Base-by-base conservation (phyloP, 2,888 invertebrate species). In the Drosophila rellima region DNA sequence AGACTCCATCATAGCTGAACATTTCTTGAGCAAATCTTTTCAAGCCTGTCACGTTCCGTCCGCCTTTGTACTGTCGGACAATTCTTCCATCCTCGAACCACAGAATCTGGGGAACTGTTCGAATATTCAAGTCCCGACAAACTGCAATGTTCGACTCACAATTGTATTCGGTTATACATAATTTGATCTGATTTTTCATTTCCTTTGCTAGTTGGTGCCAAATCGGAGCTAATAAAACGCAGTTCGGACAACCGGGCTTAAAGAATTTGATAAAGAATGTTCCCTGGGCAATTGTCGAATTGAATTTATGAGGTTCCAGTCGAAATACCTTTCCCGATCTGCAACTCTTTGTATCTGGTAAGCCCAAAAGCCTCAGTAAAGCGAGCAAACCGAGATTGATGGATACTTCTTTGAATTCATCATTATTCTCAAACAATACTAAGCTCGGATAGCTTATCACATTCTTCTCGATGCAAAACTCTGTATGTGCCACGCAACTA, bases 131-230 rank as follows among this genome's bases (percentile, higher is more conserved):
- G 0, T 23, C 11, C 0, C 3, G 1, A 31, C 70, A 70, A 8
- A 42, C 8, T 0, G 35, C 4, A 0, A 0, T 4, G 0, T n/a
- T 23, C 0, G 0, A 0, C 0, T 5, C 4, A 13, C 70, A 73
- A 48, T 70, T 13, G 3, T 26, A 8, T 10, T 73, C 68, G 0
- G 44, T 40, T 5, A 70, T 13, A 10, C 70, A 74, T 0, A 70
- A 2, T 1, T 31, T 15, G 0, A 10, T 2, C 0, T 35, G 0
- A 7, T 18, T 11, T 0, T 10, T 4, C 37, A 74, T 0, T 0
- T n/a, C 8, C 0, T 0, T 15, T 1, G 70, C 59, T 0, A 70
- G 17, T 8, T 54, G 0, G 0, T 1, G 33, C 68, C 74, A 70
- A 0, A 1, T 8, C 1, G 40, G 17, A 0, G 6, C 2, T 3